Conservation (phyloP, 2,888 invertebrate species). For the Caenorhabditis becei region DNA sequence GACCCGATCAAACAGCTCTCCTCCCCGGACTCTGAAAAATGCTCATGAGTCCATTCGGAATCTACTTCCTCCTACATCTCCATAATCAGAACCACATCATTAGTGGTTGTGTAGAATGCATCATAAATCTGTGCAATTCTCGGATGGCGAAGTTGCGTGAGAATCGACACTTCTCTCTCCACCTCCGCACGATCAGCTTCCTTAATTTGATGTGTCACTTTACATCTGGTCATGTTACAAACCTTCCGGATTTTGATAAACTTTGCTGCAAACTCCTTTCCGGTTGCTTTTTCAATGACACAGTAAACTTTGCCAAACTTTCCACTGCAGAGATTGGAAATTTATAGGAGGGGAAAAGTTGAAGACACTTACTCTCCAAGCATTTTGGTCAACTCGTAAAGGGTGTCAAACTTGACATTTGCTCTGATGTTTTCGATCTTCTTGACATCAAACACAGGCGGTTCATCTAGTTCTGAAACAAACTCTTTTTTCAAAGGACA, state of each 20-base stretch:
- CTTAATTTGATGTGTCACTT: slow-evolving; percentile 37
- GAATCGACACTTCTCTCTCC: slow-evolving; percentile 88
- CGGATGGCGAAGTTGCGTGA: slow-evolving; percentile 94
- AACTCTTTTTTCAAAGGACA: not conserved
- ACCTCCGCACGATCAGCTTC: slow-evolving; percentile 78
- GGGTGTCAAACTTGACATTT: slow-evolving; percentile 77
- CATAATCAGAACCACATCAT: slow-evolving; percentile 95
- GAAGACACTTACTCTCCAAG: slow-evolving; percentile 75
- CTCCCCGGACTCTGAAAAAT: slow-evolving; percentile 92
- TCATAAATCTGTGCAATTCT: slow-evolving; percentile 97
- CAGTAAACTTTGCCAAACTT: slow-evolving; percentile 84
- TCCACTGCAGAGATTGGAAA: slow-evolving; percentile 82
- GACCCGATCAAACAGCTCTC: slow-evolving; percentile 97
- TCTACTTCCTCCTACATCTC: slow-evolving; percentile 90
- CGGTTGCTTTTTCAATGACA: slow-evolving; percentile 85
- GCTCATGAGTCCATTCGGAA: not conserved
- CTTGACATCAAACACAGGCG: slow-evolving; percentile 77
- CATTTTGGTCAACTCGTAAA: slow-evolving; percentile 73
- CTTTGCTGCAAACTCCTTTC: slow-evolving; percentile 89
- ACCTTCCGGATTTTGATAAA: slow-evolving; percentile 84
- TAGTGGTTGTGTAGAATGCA: slow-evolving; percentile 90
- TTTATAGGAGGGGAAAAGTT: not conserved
- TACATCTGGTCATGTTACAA: not conserved
- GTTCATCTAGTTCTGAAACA: slow-evolving; percentile 74
- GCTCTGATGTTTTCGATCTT: slow-evolving; percentile 74